These are phyloP conservation scores for Allacma fusca DNA, from an alignment of 2,888 invertebrate species.

Conservation along the genomic window DNA sequence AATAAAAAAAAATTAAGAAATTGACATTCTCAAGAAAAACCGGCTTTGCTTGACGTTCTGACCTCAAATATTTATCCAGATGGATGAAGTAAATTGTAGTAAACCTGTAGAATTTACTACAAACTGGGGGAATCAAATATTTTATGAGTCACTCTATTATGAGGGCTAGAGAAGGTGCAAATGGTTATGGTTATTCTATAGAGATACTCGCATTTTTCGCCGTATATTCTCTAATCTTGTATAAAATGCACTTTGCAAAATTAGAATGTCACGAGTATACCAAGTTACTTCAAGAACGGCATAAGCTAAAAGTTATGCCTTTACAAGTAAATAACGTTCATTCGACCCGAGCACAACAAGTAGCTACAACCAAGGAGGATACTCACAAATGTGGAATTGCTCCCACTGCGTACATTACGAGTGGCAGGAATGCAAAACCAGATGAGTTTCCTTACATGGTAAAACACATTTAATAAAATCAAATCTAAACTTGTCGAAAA, in stretches of 20 bases:
- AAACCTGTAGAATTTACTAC: neutral
- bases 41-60: too few relatives aligned
- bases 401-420: constrained; percentile 40
- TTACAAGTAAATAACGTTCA: neutral
- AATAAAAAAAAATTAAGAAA: too few relatives aligned
- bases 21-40: too few relatives aligned
- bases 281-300: neutral
- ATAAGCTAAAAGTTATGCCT: neutral
- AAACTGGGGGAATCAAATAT: too few relatives aligned
- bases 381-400: constrained; percentile 2
- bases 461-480: neutral
- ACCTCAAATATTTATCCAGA: too few relatives aligned
- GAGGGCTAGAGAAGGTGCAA: too few relatives aligned
- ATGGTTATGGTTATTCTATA: too few relatives aligned
- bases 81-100: neutral
- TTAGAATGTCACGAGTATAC: neutral
- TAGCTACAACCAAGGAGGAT: neutral
- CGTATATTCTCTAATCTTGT: too few relatives aligned
- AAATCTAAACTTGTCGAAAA: too few relatives aligned
- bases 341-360: neutral
- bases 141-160: too few relatives aligned
- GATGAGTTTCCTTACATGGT: constrained; percentile 57
- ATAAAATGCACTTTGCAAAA: too few relatives aligned
- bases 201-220: too few relatives aligned
- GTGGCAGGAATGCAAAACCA: constrained; percentile 42